Base-by-base conservation (phyloP, 2,888 invertebrate species). In the Drosophila percnosoma region DNA sequence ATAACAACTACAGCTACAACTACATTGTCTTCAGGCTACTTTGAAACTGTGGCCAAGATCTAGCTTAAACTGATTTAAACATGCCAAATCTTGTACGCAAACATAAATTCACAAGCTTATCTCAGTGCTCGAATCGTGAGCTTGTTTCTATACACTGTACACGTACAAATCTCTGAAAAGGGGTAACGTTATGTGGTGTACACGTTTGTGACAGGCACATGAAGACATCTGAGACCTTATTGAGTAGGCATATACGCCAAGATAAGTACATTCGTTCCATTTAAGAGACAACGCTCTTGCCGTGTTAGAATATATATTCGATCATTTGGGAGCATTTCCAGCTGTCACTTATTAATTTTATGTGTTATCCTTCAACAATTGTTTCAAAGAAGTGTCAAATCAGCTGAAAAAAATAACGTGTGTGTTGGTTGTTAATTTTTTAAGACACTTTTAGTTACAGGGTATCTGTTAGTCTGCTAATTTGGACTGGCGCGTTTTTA, bases 71-170 rank as follows among this genome's bases (percentile, higher is more conserved):
- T 75, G 71, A 71, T 80, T 72, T 67, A 80, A 79, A 66, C 63
- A 75, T 75, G 68, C 68, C 65, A 73, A 72, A 85, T 79, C 73
- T 81, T 79, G 88, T 80, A 85, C 66, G 63, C 70, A 75, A 51
- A 85, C 88, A 85, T 88, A 88, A 90, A 82, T 87, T 73, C 62
- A 57, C 71, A 80, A 86, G 70, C 65, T 85, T 90, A 85, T 90
- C 90, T 83, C 65, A 45, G 64, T 67, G 61, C 57, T 69, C 83
- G 74, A 75, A 85, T 85, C 84, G 90, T 90, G 87, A 69, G 87
- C 88, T 82, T 82, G 83, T 80, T 75, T 73, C 36, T 7, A 78
- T 69, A 82, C 75, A 59, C 82, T 82, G 13, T 55, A 36, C 21
- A 55, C 57, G 48, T 63, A 53, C 27, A 55, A 18, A 29, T 13